A percentile compares a stretch with the other conserved stretches of the same genome.
These are phyloP conservation scores for Serinus canaria DNA, from an alignment of 2,113 vertebrate species.

Conservation along the genomic window DNA sequence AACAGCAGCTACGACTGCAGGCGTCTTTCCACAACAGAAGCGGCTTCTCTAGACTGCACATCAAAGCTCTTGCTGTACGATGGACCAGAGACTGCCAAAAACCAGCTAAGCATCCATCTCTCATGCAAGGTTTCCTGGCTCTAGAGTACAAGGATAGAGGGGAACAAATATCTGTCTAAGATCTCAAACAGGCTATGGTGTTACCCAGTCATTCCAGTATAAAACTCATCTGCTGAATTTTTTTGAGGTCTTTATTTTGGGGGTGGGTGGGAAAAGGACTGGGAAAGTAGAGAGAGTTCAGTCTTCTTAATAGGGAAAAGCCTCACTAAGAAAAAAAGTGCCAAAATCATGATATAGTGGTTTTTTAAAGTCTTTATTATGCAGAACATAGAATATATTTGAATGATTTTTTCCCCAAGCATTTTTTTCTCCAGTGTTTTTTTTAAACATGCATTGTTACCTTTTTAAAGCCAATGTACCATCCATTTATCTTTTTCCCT, in stretches of 20 bases:
- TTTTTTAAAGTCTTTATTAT: slow-evolving; percentile 71
- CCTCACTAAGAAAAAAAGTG: background rate
- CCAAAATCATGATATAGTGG: background rate
- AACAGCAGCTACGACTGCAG: background rate
- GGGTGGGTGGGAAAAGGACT: background rate
- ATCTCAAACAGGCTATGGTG: background rate
- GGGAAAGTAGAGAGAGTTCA: background rate
- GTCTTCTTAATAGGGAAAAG: background rate
- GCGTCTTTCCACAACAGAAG: background rate
- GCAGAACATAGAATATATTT: slow-evolving; percentile 66
- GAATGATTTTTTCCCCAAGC: slow-evolving; percentile 53
- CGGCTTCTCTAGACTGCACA: background rate
- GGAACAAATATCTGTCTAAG: background rate
- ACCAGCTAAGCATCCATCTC: background rate
- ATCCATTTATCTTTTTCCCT: slow-evolving; percentile 1
- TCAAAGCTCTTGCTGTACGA: background rate
- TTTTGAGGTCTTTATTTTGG: background rate
- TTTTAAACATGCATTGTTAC: slow-evolving; percentile 61
- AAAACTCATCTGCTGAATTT: rapidly evolving
- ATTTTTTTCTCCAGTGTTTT: slow-evolving; percentile 17
- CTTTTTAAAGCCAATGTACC: slow-evolving; percentile 51
- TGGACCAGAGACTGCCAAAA: rapidly evolving
- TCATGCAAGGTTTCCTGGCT: background rate
- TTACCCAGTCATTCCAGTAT: background rate
- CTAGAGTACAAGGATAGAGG: background rate